Conservation (phyloP, 2,888 invertebrate species). For the Eremobia ochroleuca region DNA sequence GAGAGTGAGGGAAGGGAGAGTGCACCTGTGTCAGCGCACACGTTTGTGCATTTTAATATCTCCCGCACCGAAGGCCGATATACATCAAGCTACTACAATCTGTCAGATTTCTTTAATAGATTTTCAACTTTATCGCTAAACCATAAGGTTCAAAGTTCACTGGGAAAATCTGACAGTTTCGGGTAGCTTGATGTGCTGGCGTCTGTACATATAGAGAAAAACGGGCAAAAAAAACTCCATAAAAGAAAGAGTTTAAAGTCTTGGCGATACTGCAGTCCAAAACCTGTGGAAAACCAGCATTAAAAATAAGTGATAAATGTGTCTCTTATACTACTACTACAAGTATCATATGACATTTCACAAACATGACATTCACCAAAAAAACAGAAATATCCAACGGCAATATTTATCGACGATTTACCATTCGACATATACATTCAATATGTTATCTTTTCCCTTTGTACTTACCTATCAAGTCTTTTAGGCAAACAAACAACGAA, state of each 20-base stretch:
- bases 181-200: too few species aligned
- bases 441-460: background rate
- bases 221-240: background rate
- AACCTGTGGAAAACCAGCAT: background rate
- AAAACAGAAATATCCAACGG: background rate
- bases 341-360: background rate
- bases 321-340: background rate
- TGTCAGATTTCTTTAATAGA: too few species aligned
- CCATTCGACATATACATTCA: background rate
- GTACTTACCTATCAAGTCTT: background rate
- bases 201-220: background rate
- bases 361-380: background rate
- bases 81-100: too few species aligned
- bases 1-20: too few species aligned
- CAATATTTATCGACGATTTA: slow-evolving; percentile 1
- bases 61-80: background rate
- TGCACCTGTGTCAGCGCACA: too few species aligned
- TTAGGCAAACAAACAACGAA: slow-evolving; percentile 5
- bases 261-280: background rate
- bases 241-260: background rate
- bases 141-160: too few species aligned
- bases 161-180: too few species aligned
- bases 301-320: background rate
- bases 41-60: background rate
- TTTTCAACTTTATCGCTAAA: too few species aligned